These are phyloP conservation scores for Auanema sp. DNA, from an alignment of 2,888 invertebrate species.

Conservation along the genomic window DNA sequence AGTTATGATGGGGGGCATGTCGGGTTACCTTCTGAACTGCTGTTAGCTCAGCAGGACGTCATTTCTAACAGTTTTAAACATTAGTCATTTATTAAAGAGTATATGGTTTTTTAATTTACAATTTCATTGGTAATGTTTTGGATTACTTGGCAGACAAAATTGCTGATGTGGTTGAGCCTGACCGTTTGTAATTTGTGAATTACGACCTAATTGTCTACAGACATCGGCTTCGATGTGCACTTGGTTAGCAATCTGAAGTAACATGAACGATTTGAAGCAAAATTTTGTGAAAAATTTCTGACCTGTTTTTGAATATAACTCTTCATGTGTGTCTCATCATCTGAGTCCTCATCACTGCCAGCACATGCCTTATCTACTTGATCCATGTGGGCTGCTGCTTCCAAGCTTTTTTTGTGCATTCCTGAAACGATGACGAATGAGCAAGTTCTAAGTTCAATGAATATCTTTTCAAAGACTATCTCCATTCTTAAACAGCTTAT, in stretches of 20 bases:
- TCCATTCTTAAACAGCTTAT: not conserved
- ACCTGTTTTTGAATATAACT: conserved; percentile 1
- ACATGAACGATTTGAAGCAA: too few species aligned
- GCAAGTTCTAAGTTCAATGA: not conserved
- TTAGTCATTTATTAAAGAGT: too few species aligned
- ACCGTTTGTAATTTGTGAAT: too few species aligned
- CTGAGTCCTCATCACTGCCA: conserved; percentile 41
- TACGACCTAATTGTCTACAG: too few species aligned
- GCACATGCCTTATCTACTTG: conserved; percentile 68
- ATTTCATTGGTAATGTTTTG: conserved; percentile 13
- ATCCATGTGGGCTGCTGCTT: conserved; percentile 92
- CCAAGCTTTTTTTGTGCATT: conserved; percentile 97
- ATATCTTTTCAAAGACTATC: not conserved
- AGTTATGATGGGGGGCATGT: too few species aligned
- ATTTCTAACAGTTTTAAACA: too few species aligned
- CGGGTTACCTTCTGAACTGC: too few species aligned
- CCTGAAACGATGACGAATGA: conserved; percentile 71
- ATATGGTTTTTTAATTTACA: too few species aligned
- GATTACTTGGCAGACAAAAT: conserved; percentile 16
- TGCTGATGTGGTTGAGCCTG: not conserved
- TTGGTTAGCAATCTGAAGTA: too few species aligned
- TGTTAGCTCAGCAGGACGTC: too few species aligned
- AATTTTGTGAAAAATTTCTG: too few species aligned
- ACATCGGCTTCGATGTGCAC: too few species aligned
- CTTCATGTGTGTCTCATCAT: conserved; percentile 21